Conservation (phyloP, 2,113 vertebrate genomes). For the Atlantisia rogersi region DNA sequence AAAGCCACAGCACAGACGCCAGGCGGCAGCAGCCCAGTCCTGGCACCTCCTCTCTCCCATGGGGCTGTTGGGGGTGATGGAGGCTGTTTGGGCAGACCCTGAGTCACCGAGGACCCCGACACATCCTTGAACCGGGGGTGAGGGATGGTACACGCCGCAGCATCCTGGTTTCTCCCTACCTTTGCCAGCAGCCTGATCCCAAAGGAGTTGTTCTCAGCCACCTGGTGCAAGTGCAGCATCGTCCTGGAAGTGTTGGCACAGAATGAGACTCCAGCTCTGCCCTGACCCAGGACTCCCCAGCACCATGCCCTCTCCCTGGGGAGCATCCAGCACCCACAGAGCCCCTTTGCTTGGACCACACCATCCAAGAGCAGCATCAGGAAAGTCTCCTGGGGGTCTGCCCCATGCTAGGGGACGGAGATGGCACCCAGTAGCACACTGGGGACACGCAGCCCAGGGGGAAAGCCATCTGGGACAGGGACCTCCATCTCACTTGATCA, state of each 20-base stretch:
- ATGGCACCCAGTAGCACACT: accelerated
- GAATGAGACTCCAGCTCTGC: not conserved
- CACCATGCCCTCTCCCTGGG: not conserved
- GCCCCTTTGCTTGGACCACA: not conserved
- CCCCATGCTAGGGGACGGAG: accelerated
- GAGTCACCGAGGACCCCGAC: not conserved
- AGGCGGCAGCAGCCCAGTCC: not conserved
- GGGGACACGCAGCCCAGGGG: not conserved
- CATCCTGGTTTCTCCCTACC: slow-evolving; percentile 64
- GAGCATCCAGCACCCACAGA: not conserved
- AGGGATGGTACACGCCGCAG: accelerated
- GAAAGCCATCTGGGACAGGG: not conserved
- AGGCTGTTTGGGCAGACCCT: not conserved
- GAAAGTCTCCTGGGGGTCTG: not conserved
- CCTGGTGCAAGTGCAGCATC: slow-evolving; percentile 86
- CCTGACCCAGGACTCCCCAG: not conserved
- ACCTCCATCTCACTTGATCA: not conserved
- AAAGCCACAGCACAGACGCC: not conserved
- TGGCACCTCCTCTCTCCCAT: not conserved
- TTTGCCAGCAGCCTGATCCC: slow-evolving; percentile 80
- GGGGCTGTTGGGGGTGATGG: not conserved
- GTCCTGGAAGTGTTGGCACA: slow-evolving; percentile 76
- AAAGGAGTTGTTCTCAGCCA: slow-evolving; percentile 82
- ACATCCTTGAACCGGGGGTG: not conserved
- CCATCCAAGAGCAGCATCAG: accelerated